Evolutionary conservation across 2,888 invertebrate species (phyloP).

Genomic region (Trissoscelio sp.): DNA sequence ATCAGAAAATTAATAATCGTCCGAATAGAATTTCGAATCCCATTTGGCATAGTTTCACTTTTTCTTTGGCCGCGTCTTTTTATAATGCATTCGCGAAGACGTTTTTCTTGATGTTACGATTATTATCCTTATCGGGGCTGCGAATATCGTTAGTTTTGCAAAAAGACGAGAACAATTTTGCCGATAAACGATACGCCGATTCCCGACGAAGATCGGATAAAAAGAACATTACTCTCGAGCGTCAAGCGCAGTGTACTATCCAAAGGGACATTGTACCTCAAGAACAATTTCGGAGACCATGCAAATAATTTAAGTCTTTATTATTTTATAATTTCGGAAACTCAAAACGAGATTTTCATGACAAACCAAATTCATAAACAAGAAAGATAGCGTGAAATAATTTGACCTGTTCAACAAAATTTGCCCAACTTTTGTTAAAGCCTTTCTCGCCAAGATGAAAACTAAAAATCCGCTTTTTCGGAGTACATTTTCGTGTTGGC

Average conservation of each 20-base stretch:
- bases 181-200: slow-evolving; percentile 51
- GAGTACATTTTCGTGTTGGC: slow-evolving; percentile 32
- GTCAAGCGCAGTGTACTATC: slow-evolving; percentile 9
- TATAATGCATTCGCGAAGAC: slow-evolving; percentile 14
- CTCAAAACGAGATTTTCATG: too few species aligned
- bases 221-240: slow-evolving; percentile 32
- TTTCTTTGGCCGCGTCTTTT: background rate
- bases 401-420: background rate
- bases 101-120: slow-evolving; percentile 38
- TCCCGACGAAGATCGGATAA: slow-evolving; percentile 29
- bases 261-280: background rate
- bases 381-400: background rate
- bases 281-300: slow-evolving; percentile 11
- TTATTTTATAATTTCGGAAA: slow-evolving; percentile 7
- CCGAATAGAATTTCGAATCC: background rate
- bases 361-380: too few species aligned
- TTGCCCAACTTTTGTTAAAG: background rate
- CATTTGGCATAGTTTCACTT: slow-evolving; percentile 30
- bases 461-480: slow-evolving; percentile 17
- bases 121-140: slow-evolving; percentile 37
- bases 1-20: background rate
- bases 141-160: slow-evolving; percentile 18
- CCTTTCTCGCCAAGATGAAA: background rate
- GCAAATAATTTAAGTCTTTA: slow-evolving; percentile 15
- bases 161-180: slow-evolving; percentile 7